These are phyloP conservation scores for Fragum whitleyi DNA, from an alignment of 2,888 invertebrate genomes.

Conservation along the genomic window DNA sequence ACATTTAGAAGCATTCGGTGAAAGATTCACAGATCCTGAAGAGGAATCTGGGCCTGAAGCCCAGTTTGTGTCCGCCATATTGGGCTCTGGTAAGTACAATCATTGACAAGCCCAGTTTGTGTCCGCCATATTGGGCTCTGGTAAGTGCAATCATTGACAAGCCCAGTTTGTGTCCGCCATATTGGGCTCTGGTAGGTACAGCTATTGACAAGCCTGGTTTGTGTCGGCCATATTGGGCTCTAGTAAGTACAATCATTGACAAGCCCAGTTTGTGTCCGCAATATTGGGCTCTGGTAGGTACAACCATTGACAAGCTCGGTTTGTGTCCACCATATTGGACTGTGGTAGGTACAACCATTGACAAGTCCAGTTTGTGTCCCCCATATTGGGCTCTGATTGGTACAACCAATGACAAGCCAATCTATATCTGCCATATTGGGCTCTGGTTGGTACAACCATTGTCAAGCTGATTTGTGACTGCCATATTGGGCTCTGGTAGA, in stretches of 20 bases:
- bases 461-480: too few relatives aligned
- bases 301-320: too few relatives aligned
- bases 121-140: constrained; percentile 3
- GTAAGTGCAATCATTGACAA: not conserved
- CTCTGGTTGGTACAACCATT: too few relatives aligned
- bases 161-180: constrained; percentile 2
- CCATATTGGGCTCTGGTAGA: too few relatives aligned
- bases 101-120: not conserved
- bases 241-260: not conserved
- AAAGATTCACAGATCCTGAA: constrained; percentile 53
- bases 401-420: too few relatives aligned
- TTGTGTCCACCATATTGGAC: too few relatives aligned
- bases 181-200: not conserved
- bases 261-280: too few relatives aligned
- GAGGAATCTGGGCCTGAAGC: not conserved
- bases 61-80: constrained; percentile 1
- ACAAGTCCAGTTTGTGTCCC: too few relatives aligned
- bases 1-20: constrained; percentile 59
- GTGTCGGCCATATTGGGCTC: constrained; percentile 3
- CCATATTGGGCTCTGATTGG: too few relatives aligned
- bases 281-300: too few relatives aligned
- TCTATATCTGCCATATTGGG: too few relatives aligned
- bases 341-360: too few relatives aligned
- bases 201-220: not conserved
- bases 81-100: constrained; percentile 5